phyloP scores from a whole-genome alignment of 2,888 invertebrate species.

The Chironomus tentans region DNA sequence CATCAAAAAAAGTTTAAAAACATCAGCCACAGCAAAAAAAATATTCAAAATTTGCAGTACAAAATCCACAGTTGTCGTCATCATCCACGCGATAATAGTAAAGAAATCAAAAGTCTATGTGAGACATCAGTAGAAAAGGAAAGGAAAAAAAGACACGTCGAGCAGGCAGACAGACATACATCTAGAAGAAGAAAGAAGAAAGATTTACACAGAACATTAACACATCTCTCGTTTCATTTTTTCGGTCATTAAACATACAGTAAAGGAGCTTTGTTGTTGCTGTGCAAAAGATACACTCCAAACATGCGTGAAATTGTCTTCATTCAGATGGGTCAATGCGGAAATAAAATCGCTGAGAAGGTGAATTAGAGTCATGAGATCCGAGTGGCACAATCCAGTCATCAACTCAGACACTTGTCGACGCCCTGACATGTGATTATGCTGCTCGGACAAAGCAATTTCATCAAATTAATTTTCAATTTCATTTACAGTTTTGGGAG shows the following conservation, averaged over 20 bases:
- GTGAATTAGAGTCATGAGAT: conserved; percentile 30
- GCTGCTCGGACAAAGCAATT: too few species aligned
- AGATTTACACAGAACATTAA: too few species aligned
- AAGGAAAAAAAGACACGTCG: neutral
- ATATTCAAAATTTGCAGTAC: neutral
- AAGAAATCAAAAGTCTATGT: neutral
- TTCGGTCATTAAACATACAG: too few species aligned
- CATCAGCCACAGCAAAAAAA: neutral
- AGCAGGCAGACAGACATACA: too few species aligned
- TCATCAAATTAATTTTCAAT: too few species aligned
- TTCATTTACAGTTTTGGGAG: conserved; percentile 49
- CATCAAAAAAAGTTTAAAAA: neutral
- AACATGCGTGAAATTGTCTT: conserved; percentile 39
- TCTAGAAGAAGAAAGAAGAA: too few species aligned
- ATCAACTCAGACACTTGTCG: too few species aligned
- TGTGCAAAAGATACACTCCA: neutral
- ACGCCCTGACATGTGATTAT: too few species aligned
- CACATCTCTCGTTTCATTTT: too few species aligned
- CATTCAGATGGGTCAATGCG: conserved; percentile 37
- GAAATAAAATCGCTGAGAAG: conserved; percentile 38
- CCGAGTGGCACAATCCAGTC: neutral
- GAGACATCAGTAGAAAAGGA: neutral
- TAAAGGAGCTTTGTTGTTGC: too few species aligned
- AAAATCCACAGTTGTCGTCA: neutral
- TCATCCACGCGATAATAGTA: too few species aligned